Evolutionary conservation across 2,888 invertebrate genomes (phyloP), one percentile per base, ranked within the genome.

Genomic region (Drosophila hamatofila): DNA sequence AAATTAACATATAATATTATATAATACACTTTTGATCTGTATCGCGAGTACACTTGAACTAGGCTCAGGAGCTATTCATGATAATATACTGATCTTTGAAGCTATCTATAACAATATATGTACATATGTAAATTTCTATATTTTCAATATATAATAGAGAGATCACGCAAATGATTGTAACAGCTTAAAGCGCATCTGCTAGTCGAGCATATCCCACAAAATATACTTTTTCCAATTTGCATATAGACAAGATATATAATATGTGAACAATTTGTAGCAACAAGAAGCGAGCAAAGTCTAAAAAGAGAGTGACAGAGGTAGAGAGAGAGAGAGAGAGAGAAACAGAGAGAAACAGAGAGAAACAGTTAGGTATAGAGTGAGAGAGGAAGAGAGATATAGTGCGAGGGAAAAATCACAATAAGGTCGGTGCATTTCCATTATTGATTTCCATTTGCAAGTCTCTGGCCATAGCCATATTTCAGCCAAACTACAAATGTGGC

Each of bases 391-490:
- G 23, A 16, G 18, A 7, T 27, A 42, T 16, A 44, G 11, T n/a
- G 18, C 46, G 35, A 35, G 61, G 37, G 58, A 59, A 59, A 63
- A 37, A 49, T 14, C 44, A 68, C 37, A 65, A 72, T 74, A 57
- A 33, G 55, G 48, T 14, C 54, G 46, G 52, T 83, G 78, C 67
- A 67, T 80, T 86, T 76, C 58, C 78, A 84, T 84, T 81, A 81
- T 87, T 84, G 88, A 81, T 81, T 87, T 87, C 57, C 81, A 83
- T 78, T 81, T 68, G 42, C 60, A 59, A 64, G 44, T 80, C 77
- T 69, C 59, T 65, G 51, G 67, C 54, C 81, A 71, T n/a, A 51
- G 51, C 61, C 77, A 70, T 58, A 65, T 60, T 67, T 63, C 58
- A 68, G 59, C 48, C 71, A 54, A 33, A 39, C 58, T 48, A 44